Base-by-base conservation (phyloP, 2,113 vertebrate genomes). In the Anhinga anhinga region DNA sequence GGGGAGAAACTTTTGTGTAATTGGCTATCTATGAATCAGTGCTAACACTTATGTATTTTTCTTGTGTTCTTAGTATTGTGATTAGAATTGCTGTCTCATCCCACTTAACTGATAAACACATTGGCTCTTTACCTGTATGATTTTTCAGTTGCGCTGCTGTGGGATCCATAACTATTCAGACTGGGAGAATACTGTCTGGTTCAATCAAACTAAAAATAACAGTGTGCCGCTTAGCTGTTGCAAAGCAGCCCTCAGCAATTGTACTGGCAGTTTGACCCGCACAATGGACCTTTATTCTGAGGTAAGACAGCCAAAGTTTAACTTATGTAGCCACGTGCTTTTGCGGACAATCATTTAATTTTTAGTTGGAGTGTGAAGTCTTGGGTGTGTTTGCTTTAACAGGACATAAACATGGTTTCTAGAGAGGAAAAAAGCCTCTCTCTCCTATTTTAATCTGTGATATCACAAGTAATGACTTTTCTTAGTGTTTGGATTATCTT, bases 151-250 rank as follows among this genome's bases (percentile, higher is more conserved):
- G 90, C 99, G 98, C 90, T 99, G 99, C 96, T 99, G 99, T 58
- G 99, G 99, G 67, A 99, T 99, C 94, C 98, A 98, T 96, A 99
- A 99, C 98, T 99, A 99, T 95, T 99, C 99, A 90, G 99, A 99
- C 97, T 99, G 99, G 99, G 99, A 98, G 98, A 98, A 98, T 44
- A 99, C 99, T 7, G 96, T 97, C 88, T 99, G 99, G 99, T 99
- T 99, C 97, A 99, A 99, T 88, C 98, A 99, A 96, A 98, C 99
- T 22, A 99, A 98, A 97, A 99, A 99, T 91, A 99, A 99, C 98
- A 99, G 99, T 3, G 99, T 99, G 38, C 99, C 99, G 0, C 98
- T 99, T 32, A 99, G 99, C 98, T 99, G 99, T 96, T 99, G 99
- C 97, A 99, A 98, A 98, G 98, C 99, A 87, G 97, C 93, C 63